Evolutionary conservation across 2,888 invertebrate genomes (phyloP).

Genomic region (Melinaea menophilus): DNA sequence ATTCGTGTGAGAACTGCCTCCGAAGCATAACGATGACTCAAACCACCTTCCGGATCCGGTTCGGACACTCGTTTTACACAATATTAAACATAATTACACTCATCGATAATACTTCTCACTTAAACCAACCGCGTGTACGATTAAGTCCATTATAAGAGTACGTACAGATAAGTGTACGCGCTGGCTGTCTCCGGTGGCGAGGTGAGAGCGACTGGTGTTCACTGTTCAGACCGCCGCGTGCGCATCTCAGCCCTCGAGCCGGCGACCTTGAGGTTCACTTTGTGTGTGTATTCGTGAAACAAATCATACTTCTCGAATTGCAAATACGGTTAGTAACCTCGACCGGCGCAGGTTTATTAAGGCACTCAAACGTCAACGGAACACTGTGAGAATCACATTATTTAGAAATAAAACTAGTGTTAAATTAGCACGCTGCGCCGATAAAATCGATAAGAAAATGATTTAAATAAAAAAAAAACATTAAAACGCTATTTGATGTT

Average conservation of each 20-base stretch:
- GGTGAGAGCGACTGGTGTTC: conserved; percentile 38
- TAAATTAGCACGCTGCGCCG: no score
- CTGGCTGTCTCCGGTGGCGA: not conserved
- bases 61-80: not conserved
- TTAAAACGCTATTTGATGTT: not conserved
- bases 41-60: not conserved
- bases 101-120: not conserved
- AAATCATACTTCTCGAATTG: conserved; percentile 14
- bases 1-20: conserved; percentile 69
- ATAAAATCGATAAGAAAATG: not conserved
- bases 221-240: conserved; percentile 37
- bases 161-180: not conserved
- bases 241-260: conserved; percentile 38
- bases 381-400: no score
- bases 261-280: conserved; percentile 55
- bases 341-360: not conserved
- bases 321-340: not conserved
- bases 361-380: no score
- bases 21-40: conserved; percentile 47
- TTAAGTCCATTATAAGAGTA: not conserved
- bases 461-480: not conserved
- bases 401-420: no score
- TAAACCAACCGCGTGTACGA: not conserved
- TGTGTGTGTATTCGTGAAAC: conserved; percentile 43
- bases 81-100: not conserved